phyloP scores from a whole-genome alignment of 2,888 invertebrate genomes.

The Crossocerus cetratus region DNA sequence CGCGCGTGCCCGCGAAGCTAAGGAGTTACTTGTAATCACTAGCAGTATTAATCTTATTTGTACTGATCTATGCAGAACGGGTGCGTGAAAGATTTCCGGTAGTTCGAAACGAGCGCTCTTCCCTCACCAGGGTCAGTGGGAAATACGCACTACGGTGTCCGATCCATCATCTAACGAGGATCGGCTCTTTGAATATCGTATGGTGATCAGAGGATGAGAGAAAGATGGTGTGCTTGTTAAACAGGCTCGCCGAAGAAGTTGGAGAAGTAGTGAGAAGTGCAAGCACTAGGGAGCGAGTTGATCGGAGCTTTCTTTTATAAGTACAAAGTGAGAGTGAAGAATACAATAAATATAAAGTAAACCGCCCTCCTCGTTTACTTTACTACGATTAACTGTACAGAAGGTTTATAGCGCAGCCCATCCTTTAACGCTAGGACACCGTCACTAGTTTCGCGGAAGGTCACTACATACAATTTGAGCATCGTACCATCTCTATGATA shows the following conservation, averaged over 20 bases:
- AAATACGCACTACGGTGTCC: background rate
- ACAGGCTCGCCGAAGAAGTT: background rate
- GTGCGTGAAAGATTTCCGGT: constrained; percentile 49
- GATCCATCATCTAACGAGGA: background rate
- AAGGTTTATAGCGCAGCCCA: constrained; percentile 51
- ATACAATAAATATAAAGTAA: constrained; percentile 19
- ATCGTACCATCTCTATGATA: constrained; percentile 59
- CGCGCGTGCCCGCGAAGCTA: constrained; percentile 39
- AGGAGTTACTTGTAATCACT: constrained; percentile 48
- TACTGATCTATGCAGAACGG: constrained; percentile 63
- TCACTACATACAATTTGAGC: constrained; percentile 65
- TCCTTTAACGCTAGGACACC: constrained; percentile 55
- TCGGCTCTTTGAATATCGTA: background rate
- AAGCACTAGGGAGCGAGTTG: constrained; percentile 4
- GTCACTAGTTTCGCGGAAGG: constrained; percentile 53
- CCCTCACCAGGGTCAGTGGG: background rate
- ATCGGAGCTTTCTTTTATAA: constrained; percentile 11
- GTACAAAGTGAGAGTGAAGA: constrained; percentile 23
- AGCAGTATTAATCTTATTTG: constrained; percentile 63
- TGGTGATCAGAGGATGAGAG: background rate
- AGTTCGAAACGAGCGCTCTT: constrained; percentile 11
- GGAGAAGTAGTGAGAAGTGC: constrained; percentile 1
- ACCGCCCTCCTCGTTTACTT: constrained; percentile 10
- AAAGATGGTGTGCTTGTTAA: background rate
- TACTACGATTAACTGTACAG: constrained; percentile 33